Conservation (phyloP, 2,113 vertebrate species). For the Echinops telfairi region DNA sequence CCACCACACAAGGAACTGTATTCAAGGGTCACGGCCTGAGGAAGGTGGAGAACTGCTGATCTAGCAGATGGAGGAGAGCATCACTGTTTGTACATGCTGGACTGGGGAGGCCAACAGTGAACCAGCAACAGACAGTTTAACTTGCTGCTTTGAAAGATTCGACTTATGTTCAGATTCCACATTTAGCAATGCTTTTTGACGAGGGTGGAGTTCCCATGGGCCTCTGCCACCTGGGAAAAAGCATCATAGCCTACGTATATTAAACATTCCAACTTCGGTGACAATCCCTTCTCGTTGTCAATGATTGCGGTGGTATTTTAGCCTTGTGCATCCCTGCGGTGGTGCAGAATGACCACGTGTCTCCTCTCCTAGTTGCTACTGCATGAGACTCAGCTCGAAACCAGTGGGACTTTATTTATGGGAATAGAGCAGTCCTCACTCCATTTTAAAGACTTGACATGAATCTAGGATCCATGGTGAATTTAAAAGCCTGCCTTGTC, state of each 20-base stretch:
- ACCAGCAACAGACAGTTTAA: background rate
- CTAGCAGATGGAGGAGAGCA: too few relatives aligned
- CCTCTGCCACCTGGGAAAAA: background rate
- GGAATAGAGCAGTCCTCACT: too few relatives aligned
- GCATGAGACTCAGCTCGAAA: too few relatives aligned
- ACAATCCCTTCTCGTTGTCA: background rate
- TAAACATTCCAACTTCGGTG: background rate
- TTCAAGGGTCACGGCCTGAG: too few relatives aligned
- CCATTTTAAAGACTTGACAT: too few relatives aligned
- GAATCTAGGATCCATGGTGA: too few relatives aligned
- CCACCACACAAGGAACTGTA: too few relatives aligned
- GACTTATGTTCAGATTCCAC: background rate
- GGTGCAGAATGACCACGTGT: background rate
- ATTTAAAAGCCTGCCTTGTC: too few relatives aligned
- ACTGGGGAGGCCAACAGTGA: background rate
- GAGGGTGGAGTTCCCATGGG: background rate
- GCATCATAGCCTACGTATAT: background rate
- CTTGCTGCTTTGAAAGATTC: background rate
- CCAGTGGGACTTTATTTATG: too few relatives aligned
- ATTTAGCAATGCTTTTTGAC: background rate
- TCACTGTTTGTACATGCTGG: background rate
- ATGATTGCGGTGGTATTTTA: background rate
- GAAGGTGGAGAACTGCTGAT: too few relatives aligned
- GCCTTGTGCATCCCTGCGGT: too few relatives aligned
- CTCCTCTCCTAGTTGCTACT: background rate